Evolutionary conservation across 2,113 vertebrate genomes (phyloP).

Genomic region (Sapajus apella): DNA sequence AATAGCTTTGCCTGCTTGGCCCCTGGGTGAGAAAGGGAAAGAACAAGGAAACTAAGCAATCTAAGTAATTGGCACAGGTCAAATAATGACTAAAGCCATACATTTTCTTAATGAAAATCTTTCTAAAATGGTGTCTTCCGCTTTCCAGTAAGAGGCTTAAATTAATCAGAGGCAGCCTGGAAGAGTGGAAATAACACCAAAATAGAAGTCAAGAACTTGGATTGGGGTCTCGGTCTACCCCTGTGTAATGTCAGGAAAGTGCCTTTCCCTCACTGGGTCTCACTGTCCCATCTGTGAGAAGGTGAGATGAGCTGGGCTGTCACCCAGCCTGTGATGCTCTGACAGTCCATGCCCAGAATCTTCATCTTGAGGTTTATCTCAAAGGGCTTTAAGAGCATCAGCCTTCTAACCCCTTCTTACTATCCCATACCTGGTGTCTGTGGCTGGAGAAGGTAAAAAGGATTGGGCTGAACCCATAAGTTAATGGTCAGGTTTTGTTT

Average conservation of each 20-base stretch:
- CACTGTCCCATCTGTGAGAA: not conserved
- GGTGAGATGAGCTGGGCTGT: not conserved
- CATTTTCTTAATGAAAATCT: not conserved
- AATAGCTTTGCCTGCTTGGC: not conserved
- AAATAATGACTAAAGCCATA: not conserved
- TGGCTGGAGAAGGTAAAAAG: not conserved
- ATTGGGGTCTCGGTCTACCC: not conserved
- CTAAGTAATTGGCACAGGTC: not conserved
- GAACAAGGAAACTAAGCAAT: not conserved
- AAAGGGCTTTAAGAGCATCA: not conserved
- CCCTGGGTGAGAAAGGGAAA: not conserved
- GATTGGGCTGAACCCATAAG: not conserved
- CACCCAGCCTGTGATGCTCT: not conserved
- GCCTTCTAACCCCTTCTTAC: not conserved
- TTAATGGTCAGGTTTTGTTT: not conserved
- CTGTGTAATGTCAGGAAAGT: not conserved
- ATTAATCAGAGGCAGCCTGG: not conserved
- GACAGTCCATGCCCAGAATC: not conserved
- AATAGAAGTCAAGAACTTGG: not conserved
- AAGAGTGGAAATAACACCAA: not conserved
- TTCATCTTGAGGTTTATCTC: not conserved
- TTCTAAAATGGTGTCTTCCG: slow-evolving; percentile 28
- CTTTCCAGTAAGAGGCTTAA: slow-evolving; percentile 25
- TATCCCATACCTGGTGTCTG: not conserved
- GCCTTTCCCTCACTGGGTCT: not conserved